Evolutionary conservation across 2,113 vertebrate genomes (phyloP).

Genomic region (Fukomys damarensis): DNA sequence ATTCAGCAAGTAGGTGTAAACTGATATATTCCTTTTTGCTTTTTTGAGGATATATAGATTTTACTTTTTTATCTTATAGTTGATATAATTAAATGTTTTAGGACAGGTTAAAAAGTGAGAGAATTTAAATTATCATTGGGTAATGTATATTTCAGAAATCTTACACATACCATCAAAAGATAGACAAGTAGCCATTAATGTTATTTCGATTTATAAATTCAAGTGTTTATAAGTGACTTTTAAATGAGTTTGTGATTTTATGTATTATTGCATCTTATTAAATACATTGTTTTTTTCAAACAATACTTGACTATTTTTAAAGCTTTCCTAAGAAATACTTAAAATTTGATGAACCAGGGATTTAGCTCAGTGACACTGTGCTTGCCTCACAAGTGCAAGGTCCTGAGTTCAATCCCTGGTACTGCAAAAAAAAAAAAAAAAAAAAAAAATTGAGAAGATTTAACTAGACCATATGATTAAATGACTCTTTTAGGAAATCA

Average conservation of each 20-base stretch:
- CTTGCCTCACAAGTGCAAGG: too few species aligned
- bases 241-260: constrained; percentile 40
- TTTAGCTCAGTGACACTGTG: too few species aligned
- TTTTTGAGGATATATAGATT: constrained; percentile 43
- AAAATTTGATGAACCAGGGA: too few species aligned
- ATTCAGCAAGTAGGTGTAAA: constrained; percentile 94
- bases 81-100: constrained; percentile 59
- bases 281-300: constrained; percentile 3
- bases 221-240: constrained; percentile 42
- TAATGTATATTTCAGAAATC: constrained; percentile 8
- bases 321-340: constrained; percentile 8
- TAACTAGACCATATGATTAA: constrained; percentile 5
- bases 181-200: constrained; percentile 8
- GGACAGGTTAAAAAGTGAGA: constrained; percentile 34
- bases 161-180: neutral
- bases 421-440: too few species aligned
- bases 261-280: neutral
- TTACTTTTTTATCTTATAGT: constrained; percentile 5
- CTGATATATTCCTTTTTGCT: constrained; percentile 54
- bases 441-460: too few species aligned
- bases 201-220: constrained; percentile 48
- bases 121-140: constrained; percentile 28
- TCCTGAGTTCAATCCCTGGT: too few species aligned
- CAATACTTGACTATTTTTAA: constrained; percentile 51
- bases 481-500: constrained; percentile 12